Conservation (phyloP, 2,888 invertebrate species). For the Proisotoma minuta region DNA sequence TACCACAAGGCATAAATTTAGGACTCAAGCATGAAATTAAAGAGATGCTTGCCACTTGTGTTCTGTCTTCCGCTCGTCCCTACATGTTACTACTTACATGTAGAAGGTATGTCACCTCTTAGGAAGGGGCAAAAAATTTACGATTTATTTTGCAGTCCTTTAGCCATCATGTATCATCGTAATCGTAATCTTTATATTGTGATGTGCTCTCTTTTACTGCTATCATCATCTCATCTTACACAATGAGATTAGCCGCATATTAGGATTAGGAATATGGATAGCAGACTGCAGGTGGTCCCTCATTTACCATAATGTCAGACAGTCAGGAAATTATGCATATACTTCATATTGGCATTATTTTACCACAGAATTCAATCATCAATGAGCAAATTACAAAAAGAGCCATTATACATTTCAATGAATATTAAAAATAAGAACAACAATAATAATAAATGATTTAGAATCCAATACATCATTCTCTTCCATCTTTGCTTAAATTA, state of each 20-base stretch:
- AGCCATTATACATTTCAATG: background rate
- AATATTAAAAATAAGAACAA: background rate
- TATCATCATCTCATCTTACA: constrained; percentile 1
- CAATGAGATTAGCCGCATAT: background rate
- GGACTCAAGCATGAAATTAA: constrained; percentile 4
- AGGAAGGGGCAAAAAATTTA: constrained; percentile 8
- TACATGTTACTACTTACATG: background rate
- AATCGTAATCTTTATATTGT: constrained; percentile 15
- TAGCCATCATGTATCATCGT: constrained; percentile 3
- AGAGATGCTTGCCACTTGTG: background rate
- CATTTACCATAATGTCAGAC: background rate
- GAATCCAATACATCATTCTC: background rate
- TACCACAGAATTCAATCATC: constrained; percentile 14
- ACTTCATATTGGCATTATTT: background rate
- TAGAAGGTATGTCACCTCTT: background rate
- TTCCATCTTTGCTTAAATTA: background rate
- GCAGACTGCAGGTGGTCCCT: constrained; percentile 13
- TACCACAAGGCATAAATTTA: background rate
- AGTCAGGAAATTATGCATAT: background rate
- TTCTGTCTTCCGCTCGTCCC: background rate
- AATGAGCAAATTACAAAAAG: constrained; percentile 3
- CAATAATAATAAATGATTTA: constrained; percentile 2
- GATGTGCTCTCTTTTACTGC: constrained; percentile 2
- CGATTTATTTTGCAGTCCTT: constrained; percentile 1
- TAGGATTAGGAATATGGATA: background rate